phyloP scores from a whole-genome alignment of 2,888 invertebrate genomes.

The Monoplex corrugatus region DNA sequence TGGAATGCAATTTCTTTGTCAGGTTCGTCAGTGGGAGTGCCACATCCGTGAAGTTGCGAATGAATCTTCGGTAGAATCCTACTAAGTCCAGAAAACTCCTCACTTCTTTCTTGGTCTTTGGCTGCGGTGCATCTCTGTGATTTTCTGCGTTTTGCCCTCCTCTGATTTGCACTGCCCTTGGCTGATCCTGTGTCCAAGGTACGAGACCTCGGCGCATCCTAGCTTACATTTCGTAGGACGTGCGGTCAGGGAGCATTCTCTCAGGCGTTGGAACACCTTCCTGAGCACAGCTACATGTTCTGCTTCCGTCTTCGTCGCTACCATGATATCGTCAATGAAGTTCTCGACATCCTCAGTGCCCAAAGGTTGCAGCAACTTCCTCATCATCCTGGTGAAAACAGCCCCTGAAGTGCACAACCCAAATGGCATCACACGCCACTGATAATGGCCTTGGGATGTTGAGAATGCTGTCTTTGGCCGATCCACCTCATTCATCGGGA shows the following conservation, averaged over 20 bases:
- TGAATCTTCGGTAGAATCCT: too few species aligned
- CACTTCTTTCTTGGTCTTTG: too few species aligned
- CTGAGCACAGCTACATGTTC: not conserved
- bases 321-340: constrained; percentile 30
- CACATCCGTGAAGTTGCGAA: too few species aligned
- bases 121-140: too few species aligned
- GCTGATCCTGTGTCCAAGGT: too few species aligned
- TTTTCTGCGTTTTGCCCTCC: too few species aligned
- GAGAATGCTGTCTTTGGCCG: constrained; percentile 20
- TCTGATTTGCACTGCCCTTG: too few species aligned
- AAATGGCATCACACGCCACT: constrained; percentile 45
- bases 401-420: constrained; percentile 22
- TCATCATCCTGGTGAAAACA: constrained; percentile 17
- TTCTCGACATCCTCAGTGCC: not conserved
- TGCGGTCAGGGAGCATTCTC: too few species aligned
- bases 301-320: not conserved
- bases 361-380: not conserved
- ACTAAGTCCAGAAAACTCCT: too few species aligned
- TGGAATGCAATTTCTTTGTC: not conserved
- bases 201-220: too few species aligned
- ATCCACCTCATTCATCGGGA: not conserved
- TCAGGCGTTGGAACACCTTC: not conserved
- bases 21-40: too few species aligned
- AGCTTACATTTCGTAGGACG: too few species aligned
- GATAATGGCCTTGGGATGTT: not conserved